These are phyloP conservation scores for Zosterops japonicus DNA, from an alignment of 2,113 vertebrate species.

Conservation along the genomic window DNA sequence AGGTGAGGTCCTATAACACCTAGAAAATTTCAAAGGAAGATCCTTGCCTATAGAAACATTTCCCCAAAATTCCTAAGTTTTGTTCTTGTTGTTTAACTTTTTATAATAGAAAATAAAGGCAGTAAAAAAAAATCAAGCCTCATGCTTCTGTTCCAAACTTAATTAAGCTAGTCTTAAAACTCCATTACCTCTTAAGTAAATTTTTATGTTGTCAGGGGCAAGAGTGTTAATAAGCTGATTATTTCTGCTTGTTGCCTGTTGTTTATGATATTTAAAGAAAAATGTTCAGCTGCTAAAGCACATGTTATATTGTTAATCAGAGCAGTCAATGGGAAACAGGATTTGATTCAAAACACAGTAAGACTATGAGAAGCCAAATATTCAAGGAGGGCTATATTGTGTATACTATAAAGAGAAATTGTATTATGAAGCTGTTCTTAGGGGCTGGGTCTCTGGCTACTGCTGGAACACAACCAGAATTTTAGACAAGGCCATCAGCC, in stretches of 20 bases:
- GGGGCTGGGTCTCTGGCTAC: not conserved
- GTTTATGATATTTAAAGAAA: not conserved
- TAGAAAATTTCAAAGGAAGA: not conserved
- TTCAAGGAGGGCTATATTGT: not conserved
- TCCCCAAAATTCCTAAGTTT: not conserved
- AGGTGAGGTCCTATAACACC: not conserved
- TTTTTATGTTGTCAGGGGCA: not conserved
- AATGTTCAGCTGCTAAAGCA: not conserved
- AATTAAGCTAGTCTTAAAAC: not conserved
- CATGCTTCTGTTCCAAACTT: not conserved
- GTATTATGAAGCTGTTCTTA: not conserved
- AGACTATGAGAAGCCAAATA: not conserved
- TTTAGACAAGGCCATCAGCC: not conserved
- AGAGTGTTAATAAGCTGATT: not conserved
- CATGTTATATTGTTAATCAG: not conserved
- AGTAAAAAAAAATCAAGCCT: not conserved
- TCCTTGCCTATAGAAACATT: not conserved
- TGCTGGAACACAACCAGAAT: not conserved
- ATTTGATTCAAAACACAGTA: not conserved
- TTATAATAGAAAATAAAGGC: not conserved
- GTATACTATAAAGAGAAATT: not conserved
- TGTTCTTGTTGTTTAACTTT: not conserved
- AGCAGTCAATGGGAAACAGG: not conserved
- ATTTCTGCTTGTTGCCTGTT: not conserved
- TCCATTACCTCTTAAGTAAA: not conserved